Percentiles rank a stretch among this genome's conserved stretches.
Evolutionary conservation across 1,140 invertebrate species (phyloP).

Genomic region (Aphelinus certus): DNA sequence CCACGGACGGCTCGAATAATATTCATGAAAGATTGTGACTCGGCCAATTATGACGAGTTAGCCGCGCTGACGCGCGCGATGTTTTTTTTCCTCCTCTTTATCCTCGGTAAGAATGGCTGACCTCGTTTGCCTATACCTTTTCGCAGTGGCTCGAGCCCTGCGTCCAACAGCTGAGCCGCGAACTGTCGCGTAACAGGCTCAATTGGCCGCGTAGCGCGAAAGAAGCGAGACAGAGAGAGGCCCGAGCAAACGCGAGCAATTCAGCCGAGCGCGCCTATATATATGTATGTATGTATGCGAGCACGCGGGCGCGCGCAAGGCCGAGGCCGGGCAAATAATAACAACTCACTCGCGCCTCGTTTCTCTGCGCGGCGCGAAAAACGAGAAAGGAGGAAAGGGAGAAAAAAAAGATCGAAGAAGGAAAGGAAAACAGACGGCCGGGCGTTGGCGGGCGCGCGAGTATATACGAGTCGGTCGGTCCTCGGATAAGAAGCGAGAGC

Average conservation of each 20-base stretch:
- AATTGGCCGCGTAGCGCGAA: conserved; percentile 47
- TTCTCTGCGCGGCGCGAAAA: not conserved
- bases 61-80: not conserved
- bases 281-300: conserved; percentile 8
- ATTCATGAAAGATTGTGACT: conserved; percentile 21
- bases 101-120: not conserved
- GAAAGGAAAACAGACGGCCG: too few species aligned
- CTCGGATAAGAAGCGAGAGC: not conserved
- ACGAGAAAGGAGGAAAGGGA: conserved; percentile 10
- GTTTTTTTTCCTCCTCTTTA: not conserved
- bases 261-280: too few species aligned
- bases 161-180: conserved; percentile 5
- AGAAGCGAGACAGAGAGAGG: conserved; percentile 37
- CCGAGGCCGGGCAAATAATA: not conserved
- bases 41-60: conserved; percentile 19
- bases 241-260: conserved; percentile 41
- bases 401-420: not conserved
- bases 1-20: not conserved
- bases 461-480: too few species aligned
- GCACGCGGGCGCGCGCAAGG: conserved; percentile 40
- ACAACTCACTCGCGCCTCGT: too few species aligned
- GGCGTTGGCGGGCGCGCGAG: too few species aligned
- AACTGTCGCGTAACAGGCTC: conserved; percentile 39
- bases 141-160: not conserved
- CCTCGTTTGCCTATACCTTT: conserved; percentile 11